Percentiles rank a stretch among this genome's conserved stretches.
These are phyloP conservation scores for Hedya salicella DNA, from an alignment of 2,888 invertebrate genomes.

Conservation along the genomic window DNA sequence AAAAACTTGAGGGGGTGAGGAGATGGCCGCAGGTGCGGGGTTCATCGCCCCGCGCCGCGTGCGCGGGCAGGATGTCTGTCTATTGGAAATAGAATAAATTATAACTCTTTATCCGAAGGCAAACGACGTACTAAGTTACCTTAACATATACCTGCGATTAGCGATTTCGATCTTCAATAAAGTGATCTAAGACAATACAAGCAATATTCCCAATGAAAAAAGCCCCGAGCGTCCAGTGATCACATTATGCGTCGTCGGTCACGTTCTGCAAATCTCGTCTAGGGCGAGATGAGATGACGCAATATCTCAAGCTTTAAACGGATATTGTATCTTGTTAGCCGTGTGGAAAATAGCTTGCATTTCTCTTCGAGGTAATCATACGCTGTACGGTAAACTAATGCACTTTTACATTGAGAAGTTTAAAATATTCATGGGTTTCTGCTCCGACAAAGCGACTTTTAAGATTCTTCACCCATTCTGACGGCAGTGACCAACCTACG, in stretches of 20 bases:
- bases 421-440: not conserved
- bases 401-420: not conserved
- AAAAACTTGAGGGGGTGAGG: constrained; percentile 75
- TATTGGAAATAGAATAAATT: constrained; percentile 43
- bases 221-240: not conserved
- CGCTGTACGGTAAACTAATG: constrained; percentile 10
- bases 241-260: not conserved
- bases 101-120: constrained; percentile 24
- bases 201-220: constrained; percentile 1
- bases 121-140: not conserved
- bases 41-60: constrained; percentile 71
- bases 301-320: constrained; percentile 28
- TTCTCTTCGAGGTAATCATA: constrained; percentile 12
- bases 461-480: too few relatives aligned
- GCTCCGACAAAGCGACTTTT: too few relatives aligned
- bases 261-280: not conserved
- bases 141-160: not conserved
- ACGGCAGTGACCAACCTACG: too few relatives aligned
- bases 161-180: not conserved
- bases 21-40: constrained; percentile 75
- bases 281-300: constrained; percentile 17
- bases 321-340: constrained; percentile 35
- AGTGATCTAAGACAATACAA: not conserved
- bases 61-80: constrained; percentile 42
- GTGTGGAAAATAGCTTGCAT: constrained; percentile 19